phyloP scores from a whole-genome alignment of 2,113 vertebrate genomes.

The Anser brachyrhynchus region DNA sequence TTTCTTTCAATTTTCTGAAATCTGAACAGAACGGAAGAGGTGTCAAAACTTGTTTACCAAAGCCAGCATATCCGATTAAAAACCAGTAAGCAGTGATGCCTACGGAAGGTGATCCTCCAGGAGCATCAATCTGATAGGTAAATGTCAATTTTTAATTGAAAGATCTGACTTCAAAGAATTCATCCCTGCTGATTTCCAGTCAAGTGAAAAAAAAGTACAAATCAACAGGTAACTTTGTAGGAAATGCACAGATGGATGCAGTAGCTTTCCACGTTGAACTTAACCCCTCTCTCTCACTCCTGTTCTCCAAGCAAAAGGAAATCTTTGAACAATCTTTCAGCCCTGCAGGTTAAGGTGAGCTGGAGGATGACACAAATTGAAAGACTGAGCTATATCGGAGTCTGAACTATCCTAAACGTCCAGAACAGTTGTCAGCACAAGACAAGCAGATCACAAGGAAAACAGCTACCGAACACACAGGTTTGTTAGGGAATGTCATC shows the following conservation, averaged over 20 bases:
- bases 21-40: neutral
- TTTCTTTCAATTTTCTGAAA: neutral
- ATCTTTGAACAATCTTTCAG: neutral
- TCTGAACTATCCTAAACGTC: neutral
- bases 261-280: neutral
- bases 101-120: neutral
- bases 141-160: neutral
- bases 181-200: neutral
- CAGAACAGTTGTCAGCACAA: neutral
- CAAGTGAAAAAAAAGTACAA: neutral
- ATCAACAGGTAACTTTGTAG: neutral
- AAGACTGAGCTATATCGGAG: neutral
- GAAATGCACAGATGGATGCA: neutral
- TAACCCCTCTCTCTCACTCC: neutral
- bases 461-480: neutral
- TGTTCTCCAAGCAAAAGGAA: neutral
- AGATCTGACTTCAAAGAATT: neutral
- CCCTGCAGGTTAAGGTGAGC: neutral
- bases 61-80: neutral
- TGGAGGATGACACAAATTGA: neutral
- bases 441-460: neutral
- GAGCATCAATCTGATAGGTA: neutral
- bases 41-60: conserved; percentile 3
- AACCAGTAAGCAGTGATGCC: neutral
- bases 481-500: neutral